Percentiles rank a stretch among this genome's conserved stretches.
Evolutionary conservation across 2,888 invertebrate genomes (phyloP).

Genomic region (Craniophora ligustri): DNA sequence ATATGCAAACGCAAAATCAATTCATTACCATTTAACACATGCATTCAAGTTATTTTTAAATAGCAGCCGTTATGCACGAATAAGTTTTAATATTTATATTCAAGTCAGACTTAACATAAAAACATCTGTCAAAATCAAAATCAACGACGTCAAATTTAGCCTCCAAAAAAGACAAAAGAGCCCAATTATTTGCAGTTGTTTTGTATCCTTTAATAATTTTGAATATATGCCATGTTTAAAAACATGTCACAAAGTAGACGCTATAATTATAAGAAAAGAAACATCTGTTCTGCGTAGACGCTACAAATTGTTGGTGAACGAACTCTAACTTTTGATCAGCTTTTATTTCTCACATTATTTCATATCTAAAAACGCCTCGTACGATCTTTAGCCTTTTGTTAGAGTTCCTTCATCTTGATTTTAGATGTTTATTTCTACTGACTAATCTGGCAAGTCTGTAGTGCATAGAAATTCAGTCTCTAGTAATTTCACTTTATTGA

Average conservation of each 20-base stretch:
- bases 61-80: background rate
- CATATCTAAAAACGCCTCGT: background rate
- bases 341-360: conserved; percentile 19
- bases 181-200: conserved; percentile 13
- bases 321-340: background rate
- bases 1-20: background rate
- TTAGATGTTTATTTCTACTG: background rate
- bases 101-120: conserved; percentile 20
- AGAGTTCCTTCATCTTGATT: conserved; percentile 13
- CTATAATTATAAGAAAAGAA: conserved; percentile 27
- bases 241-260: conserved; percentile 47
- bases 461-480: background rate
- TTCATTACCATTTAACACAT: background rate
- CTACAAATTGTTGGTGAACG: conserved; percentile 24
- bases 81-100: background rate
- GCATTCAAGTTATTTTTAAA: background rate
- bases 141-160: conserved; percentile 19
- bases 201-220: conserved; percentile 49
- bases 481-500: no score
- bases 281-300: conserved; percentile 43
- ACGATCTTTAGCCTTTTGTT: background rate
- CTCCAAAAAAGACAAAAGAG: conserved; percentile 21
- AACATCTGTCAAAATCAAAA: conserved; percentile 29
- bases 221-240: conserved; percentile 49
- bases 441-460: background rate